Percentiles rank a stretch among this genome's conserved stretches.
These are phyloP conservation scores for Baronia brevicornis DNA, from an alignment of 2,888 invertebrate genomes.

Conservation along the genomic window DNA sequence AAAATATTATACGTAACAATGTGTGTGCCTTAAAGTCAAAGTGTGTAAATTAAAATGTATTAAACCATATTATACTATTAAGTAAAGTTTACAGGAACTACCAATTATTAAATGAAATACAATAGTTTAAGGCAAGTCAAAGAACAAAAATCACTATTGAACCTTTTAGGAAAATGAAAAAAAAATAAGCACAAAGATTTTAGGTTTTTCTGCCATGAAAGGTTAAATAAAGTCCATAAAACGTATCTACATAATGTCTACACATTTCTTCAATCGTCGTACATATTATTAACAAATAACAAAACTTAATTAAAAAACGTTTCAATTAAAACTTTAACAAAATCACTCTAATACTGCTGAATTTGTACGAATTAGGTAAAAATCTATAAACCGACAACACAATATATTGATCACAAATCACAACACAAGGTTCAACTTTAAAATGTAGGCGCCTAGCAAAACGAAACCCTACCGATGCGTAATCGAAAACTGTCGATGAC, in stretches of 20 bases:
- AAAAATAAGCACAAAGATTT: neutral
- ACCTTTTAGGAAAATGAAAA: slow-evolving; percentile 4
- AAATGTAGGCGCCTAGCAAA: slow-evolving; percentile 12
- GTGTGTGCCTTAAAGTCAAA: slow-evolving; percentile 15
- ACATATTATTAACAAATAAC: slow-evolving; percentile 67
- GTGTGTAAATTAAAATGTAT: slow-evolving; percentile 5
- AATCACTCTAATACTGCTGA: slow-evolving; percentile 75
- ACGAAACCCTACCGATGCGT: slow-evolving; percentile 9
- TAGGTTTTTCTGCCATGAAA: slow-evolving; percentile 7
- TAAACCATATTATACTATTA: slow-evolving; percentile 11
- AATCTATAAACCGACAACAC: slow-evolving; percentile 43
- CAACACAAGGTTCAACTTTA: slow-evolving; percentile 32
- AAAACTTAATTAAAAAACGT: slow-evolving; percentile 71
- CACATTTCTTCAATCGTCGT: slow-evolving; percentile 40
- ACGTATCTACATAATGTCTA: slow-evolving; percentile 24
- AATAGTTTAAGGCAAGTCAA: slow-evolving; percentile 8
- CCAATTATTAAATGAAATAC: slow-evolving; percentile 13
- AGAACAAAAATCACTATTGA: slow-evolving; percentile 7
- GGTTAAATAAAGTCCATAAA: slow-evolving; percentile 8
- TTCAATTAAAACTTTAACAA: slow-evolving; percentile 73
- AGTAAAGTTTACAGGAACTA: slow-evolving; percentile 22
- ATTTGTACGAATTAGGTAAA: slow-evolving; percentile 73
- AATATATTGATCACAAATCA: slow-evolving; percentile 49
- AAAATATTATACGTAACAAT: slow-evolving; percentile 25
- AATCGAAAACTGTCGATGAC: slow-evolving; percentile 11